These are phyloP conservation scores for Monochamus saltuarius DNA, from an alignment of 1,140 invertebrate genomes.

Conservation along the genomic window DNA sequence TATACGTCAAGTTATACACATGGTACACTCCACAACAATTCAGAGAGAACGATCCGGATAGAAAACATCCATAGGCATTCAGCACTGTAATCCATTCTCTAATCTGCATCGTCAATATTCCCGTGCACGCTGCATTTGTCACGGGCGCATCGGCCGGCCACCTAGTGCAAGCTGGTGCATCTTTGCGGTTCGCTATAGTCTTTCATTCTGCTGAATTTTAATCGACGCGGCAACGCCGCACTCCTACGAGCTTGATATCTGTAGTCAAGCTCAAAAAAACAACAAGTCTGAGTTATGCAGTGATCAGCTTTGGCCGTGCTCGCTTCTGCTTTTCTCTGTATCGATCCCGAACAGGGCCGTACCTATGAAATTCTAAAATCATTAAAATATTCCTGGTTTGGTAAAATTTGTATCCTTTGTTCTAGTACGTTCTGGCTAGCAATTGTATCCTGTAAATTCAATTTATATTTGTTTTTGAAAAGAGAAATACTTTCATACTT, in stretches of 20 bases:
- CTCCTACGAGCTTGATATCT: constrained; percentile 40
- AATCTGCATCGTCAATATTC: constrained; percentile 10
- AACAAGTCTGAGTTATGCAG: constrained; percentile 41
- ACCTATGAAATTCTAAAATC: not conserved
- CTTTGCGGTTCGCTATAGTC: not conserved
- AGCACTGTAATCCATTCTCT: constrained; percentile 1
- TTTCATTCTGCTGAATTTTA: constrained; percentile 18
- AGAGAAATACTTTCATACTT: too few species aligned
- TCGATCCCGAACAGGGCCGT: constrained; percentile 26
- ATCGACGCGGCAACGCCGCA: constrained; percentile 33
- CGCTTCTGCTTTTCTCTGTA: constrained; percentile 39
- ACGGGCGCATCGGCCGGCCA: not conserved
- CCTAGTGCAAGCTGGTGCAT: not conserved
- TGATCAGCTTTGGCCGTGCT: constrained; percentile 38
- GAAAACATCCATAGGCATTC: constrained; percentile 2
- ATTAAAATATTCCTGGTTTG: not conserved
- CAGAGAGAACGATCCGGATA: constrained; percentile 5
- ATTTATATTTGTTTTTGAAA: too few species aligned
- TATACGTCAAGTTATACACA: too few species aligned
- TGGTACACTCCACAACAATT: not conserved
- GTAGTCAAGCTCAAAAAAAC: constrained; percentile 39
- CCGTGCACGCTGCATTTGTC: constrained; percentile 6
- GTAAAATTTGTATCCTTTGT: too few species aligned
- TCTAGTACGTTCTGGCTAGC: too few species aligned
- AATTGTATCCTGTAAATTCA: too few species aligned